Evolutionary conservation across 1,140 invertebrate species (phyloP).

Genomic region (Nephotettix cincticeps): DNA sequence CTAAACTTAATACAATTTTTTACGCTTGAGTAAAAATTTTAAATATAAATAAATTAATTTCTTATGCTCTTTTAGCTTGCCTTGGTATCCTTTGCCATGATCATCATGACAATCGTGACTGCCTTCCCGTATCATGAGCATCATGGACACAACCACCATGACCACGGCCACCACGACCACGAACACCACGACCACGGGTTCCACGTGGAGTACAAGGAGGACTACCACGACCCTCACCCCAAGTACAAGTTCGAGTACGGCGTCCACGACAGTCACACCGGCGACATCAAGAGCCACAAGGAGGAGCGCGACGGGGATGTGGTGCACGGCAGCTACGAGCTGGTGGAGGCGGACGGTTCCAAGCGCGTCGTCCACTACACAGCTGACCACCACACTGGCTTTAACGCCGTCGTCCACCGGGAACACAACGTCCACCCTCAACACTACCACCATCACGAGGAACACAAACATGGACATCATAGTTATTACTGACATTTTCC

Average conservation of each 20-base stretch:
- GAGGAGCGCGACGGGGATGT: conserved; percentile 55
- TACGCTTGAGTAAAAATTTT: no score
- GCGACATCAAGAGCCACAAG: conserved; percentile 56
- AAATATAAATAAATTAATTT: no score
- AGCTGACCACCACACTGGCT: conserved; percentile 37
- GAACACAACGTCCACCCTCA: conserved; percentile 6
- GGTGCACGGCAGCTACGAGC: conserved; percentile 45
- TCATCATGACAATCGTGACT: no score
- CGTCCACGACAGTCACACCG: conserved; percentile 55
- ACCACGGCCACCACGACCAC: background rate
- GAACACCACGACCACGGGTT: background rate
- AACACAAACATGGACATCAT: background rate
- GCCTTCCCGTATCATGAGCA: no score
- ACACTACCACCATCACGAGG: background rate
- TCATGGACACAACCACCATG: no score
- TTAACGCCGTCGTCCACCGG: conserved; percentile 21
- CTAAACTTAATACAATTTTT: no score
- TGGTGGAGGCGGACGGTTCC: conserved; percentile 39
- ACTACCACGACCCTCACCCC: conserved; percentile 34
- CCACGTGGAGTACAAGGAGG: conserved; percentile 45
- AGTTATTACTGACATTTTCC: background rate
- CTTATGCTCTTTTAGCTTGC: no score
- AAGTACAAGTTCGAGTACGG: conserved; percentile 55
- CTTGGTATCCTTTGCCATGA: no score
- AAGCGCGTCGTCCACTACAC: conserved; percentile 38